phyloP scores from a whole-genome alignment of 2,113 vertebrate species.

The Cavia porcellus region DNA sequence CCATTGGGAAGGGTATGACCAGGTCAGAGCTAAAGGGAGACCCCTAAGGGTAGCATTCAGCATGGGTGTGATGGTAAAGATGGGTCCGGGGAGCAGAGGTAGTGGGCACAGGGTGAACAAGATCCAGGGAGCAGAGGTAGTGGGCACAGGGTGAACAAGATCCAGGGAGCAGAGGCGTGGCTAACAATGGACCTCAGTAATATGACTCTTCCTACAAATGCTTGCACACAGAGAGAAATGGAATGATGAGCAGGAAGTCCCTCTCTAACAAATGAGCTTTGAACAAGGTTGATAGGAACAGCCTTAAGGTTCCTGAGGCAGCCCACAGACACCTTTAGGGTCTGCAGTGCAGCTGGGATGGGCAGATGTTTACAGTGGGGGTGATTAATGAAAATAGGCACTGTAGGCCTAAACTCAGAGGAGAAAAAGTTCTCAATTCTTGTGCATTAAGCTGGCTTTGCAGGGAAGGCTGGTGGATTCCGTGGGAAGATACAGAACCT shows the following conservation, averaged over 20 bases:
- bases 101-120: rapidly evolving
- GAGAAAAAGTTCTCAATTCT: not conserved
- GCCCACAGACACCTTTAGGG: not conserved
- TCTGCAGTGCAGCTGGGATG: not conserved
- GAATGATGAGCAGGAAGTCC: not conserved
- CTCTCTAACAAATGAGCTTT: not conserved
- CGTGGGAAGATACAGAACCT: not conserved
- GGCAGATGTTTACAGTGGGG: not conserved
- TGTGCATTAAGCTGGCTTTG: not conserved
- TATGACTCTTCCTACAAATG: not conserved
- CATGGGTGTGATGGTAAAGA: not conserved
- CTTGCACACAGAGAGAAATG: not conserved
- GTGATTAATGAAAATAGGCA: not conserved
- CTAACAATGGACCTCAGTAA: not conserved
- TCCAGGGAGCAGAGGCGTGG: not conserved
- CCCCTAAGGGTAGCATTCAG: rapidly evolving
- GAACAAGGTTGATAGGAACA: not conserved
- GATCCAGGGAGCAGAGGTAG: not conserved
- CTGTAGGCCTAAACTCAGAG: not conserved
- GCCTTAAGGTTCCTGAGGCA: not conserved
- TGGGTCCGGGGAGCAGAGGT: not conserved
- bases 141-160: rapidly evolving
- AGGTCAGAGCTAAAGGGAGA: not conserved
- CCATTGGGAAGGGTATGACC: not conserved
- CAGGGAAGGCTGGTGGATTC: not conserved